Base-by-base conservation (phyloP, 2,888 invertebrate species). In the Tiliacea citrago region DNA sequence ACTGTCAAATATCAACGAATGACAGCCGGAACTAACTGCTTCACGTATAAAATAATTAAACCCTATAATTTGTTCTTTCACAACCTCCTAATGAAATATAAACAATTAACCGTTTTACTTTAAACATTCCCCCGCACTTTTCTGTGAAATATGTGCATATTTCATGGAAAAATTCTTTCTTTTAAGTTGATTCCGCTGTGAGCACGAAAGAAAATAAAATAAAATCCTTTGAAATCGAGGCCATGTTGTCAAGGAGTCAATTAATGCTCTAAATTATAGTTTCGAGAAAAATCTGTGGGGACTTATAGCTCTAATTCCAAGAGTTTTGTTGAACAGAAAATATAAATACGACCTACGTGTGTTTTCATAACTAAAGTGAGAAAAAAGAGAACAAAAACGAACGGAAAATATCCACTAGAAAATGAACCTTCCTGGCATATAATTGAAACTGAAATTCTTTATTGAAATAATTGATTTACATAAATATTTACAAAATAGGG, bases 221-320 rank as follows among this genome's bases (percentile, higher is more conserved):
- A 42, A 24, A 79, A 49, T 61, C 29, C 49, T 9, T 53, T 60
- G 24, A 47, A n/a, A 47, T 45, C 5, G 1, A 1, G 8, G 10
- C 18, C 29, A 16, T 35, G 16, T 21, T 60, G 21, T 21, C 21
- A 29, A 51, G 29, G 42, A 58, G 16, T 35, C 2, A 77, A 63
- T 49, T 13, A 35, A 60, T 65, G 10, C 13, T 16, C 8, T 29
- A 65, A 57, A 60, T 55, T 49, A 13, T 8, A 51, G 42, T 42
- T 68, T 55, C 6, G 16, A 18, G 24, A n/a, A 62, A 77, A 77
- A 18, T 21, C 18, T 67, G 55, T 47, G 13, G 2, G 35, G 5
- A 57, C 8, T 39, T 21, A 16, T 35, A 65, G 35, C 35, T 16
- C 13, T 63, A 18, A 58, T 65, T 47, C 12, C 21, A 21, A 35